Percentiles rank a stretch among this genome's conserved stretches.
Evolutionary conservation across 2,797 vertebrate species (phyloP).

Genomic region (Tympanoctomys barrerae): DNA sequence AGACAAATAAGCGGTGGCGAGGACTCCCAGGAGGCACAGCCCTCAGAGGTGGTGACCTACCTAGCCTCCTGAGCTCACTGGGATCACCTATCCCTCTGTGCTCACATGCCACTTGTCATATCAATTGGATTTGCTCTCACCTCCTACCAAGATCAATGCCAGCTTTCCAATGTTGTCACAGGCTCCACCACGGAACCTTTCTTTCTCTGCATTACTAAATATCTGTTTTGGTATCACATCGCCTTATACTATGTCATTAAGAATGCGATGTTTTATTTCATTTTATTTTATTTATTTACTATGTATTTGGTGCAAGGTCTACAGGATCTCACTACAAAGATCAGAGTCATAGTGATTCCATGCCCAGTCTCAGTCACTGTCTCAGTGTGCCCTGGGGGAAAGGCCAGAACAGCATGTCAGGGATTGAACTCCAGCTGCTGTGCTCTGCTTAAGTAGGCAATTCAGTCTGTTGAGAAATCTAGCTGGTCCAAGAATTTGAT

Average conservation of each 20-base stretch:
- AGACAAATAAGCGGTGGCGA: neutral
- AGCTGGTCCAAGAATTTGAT: neutral
- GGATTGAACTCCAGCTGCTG: no score
- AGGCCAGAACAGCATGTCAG: no score
- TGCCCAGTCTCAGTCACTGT: no score
- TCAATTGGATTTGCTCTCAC: neutral
- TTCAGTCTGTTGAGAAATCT: no score
- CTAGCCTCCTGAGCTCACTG: neutral
- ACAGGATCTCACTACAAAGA: no score
- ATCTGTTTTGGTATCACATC: neutral
- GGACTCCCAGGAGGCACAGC: neutral
- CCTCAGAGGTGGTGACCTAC: neutral
- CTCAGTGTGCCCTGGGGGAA: no score
- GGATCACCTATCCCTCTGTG: neutral
- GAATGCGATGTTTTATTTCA: neutral
- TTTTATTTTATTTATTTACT: no score
- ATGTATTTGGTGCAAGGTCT: no score
- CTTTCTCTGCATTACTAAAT: neutral
- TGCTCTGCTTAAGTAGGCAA: no score
- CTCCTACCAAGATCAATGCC: neutral
- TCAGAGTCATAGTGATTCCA: no score
- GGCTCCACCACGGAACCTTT: neutral
- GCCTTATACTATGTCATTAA: neutral
- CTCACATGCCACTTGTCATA: neutral
- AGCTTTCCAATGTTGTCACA: neutral